Evolutionary conservation across 2,888 invertebrate genomes (phyloP).

Genomic region (Ferrisia virgata): DNA sequence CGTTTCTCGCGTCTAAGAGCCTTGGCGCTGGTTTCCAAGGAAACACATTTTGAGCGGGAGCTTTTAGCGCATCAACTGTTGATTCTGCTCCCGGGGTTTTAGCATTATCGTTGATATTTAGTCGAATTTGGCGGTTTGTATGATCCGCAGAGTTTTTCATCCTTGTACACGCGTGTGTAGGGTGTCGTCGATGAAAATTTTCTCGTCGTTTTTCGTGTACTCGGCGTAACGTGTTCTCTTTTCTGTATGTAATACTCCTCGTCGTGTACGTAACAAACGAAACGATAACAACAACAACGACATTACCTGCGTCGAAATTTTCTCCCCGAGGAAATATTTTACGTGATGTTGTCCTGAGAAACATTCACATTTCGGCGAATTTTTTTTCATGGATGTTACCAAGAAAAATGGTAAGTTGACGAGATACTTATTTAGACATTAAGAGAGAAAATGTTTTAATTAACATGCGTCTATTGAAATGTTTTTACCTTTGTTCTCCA

Average conservation of each 20-base stretch:
- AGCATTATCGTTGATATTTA: slow-evolving; percentile 32
- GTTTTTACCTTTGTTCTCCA: neutral
- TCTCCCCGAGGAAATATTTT: neutral
- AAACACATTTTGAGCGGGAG: slow-evolving; percentile 17
- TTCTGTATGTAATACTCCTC: too few relatives aligned
- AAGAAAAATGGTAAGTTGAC: slow-evolving; percentile 3
- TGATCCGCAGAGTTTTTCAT: slow-evolving; percentile 20
- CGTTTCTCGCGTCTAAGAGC: neutral
- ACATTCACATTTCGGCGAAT: neutral
- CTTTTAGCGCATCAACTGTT: slow-evolving; percentile 42
- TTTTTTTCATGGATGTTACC: slow-evolving; percentile 23
- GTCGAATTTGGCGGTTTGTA: slow-evolving; percentile 29
- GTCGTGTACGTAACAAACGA: neutral
- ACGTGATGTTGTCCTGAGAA: neutral
- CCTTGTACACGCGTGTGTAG: neutral
- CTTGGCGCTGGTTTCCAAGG: slow-evolving; percentile 10
- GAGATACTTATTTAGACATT: neutral
- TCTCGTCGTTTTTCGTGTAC: neutral
- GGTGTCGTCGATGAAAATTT: neutral
- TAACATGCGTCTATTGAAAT: neutral
- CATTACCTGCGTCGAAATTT: too few relatives aligned
- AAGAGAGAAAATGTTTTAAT: neutral
- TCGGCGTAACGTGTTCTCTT: neutral
- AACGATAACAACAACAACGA: too few relatives aligned
- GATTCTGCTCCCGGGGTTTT: slow-evolving; percentile 41